Evolutionary conservation across 2,797 vertebrate genomes (phyloP), one percentile per base, ranked within the genome.

Genomic region (Brotula barbata): DNA sequence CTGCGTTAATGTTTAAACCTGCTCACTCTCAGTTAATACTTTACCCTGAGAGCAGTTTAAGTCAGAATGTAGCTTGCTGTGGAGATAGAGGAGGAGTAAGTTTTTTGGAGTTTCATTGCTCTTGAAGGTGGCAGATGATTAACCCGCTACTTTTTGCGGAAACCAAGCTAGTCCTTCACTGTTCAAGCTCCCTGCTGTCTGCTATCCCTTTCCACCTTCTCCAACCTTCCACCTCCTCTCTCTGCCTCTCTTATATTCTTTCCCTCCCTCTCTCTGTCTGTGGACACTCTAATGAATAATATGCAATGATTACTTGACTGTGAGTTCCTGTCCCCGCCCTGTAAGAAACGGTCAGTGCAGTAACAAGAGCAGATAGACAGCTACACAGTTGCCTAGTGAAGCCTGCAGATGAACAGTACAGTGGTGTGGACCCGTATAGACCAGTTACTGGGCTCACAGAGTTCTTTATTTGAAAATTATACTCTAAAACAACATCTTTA

Each of bases 1-100:
- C 58, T 36, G 46, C 61, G 89, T 91, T 92, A 92, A 93, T 93
- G 67, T 91, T 92, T 92, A 93, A 93, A 75, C 88, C 49, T n/a
- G 53, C 74, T 69, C 71, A 34, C 50, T 48, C 64, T 44, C 44
- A 78, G 91, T 91, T 93, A 92, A 93, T 92, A 79, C 87, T 89
- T 91, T 64, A 92, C 88, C 61, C 57, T 20, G 47, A 19, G 62
- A 62, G 61, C 43, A 33, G 51, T 74, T 68, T 58, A 43, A 42
- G 58, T 70, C 64, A 79, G 62, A 73, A 64, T 47, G 16, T n/a
- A 48, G 61, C 58, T 58, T 31, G 22, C 45, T 56, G 50, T 20
- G 25, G 57, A 58, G 47, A 31, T 21, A 13, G 1, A 28, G 54
- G 1, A 28, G 54, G 31, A 33, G 25, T 46, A 19, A 22, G 25